Base-by-base conservation (phyloP, 35 echinoderm and acorn worm genomes). In the Ophiothrix spiculata region DNA sequence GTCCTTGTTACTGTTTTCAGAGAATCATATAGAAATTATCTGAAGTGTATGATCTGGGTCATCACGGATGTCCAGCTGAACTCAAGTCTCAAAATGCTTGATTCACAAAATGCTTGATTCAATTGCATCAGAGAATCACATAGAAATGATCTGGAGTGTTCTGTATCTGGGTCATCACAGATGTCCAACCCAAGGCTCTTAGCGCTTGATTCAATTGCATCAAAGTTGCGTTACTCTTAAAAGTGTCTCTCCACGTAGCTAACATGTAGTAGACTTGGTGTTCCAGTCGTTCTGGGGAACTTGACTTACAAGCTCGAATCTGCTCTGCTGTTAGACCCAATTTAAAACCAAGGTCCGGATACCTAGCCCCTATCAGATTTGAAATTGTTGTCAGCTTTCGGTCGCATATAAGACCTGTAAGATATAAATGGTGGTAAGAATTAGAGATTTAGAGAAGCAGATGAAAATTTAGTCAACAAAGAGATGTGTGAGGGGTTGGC, bases 101-200 rank as follows among this genome's bases (percentile, higher is more conserved):
- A n/a, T n/a, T n/a, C n/a, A n/a, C n/a, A n/a, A n/a, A n/a, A n/a
- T n/a, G n/a, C n/a, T n/a, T n/a, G n/a, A n/a, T n/a, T n/a, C n/a
- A n/a, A n/a, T n/a, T n/a, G n/a, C 4, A 69, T 94, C 75, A 94
- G 11, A 54, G 40, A 36, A 95, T 85, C 40, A 95, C 88, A 78
- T 97, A 97, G 73, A 97, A 97, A 32, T 89, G 81, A 39, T 97
- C 94, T 63, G 90, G 94, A 77, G 94, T 97, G 79, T 97, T 97
- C 36, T 33, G 79, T 33, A 97, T 97, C 29, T 97, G 94, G 15
- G 94, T 97, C 19, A 82, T 60, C 35, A 97, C 94, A 34, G 93
- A 97, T 1, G 64, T 86, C 94, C 94, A 97, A 39, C 94, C 94
- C 63, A 97, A 45, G 40, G 82, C 86, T 41, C 86, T 85, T 13